phyloP scores from a whole-genome alignment of 2,113 vertebrate genomes.

The Lipotes vexillifer region DNA sequence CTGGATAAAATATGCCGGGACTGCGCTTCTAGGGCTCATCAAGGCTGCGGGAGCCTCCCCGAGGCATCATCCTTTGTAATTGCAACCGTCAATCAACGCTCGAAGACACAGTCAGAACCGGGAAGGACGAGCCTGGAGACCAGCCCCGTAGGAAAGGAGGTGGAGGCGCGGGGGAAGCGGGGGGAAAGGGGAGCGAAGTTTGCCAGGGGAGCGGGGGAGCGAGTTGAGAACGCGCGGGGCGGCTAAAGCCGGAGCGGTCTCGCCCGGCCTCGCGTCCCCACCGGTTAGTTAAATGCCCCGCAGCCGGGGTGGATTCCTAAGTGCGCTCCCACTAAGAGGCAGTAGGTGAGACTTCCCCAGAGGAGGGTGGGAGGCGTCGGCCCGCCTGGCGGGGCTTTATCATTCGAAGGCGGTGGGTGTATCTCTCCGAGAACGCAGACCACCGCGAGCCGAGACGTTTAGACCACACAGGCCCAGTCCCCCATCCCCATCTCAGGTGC shows the following conservation, averaged over 20 bases:
- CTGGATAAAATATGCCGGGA: constrained; percentile 76
- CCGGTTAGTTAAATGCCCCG: not conserved
- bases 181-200: constrained; percentile 56
- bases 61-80: constrained; percentile 80
- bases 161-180: constrained; percentile 37
- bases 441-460: fast-evolving
- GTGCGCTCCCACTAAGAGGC: too few relatives aligned
- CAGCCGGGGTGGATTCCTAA: not conserved
- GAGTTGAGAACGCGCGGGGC: not conserved
- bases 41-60: constrained; percentile 80
- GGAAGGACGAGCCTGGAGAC: constrained; percentile 73
- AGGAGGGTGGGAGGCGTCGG: not conserved
- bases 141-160: constrained; percentile 32
- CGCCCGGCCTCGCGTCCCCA: too few relatives aligned
- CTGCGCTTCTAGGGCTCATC: constrained; percentile 70
- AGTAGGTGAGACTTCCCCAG: not conserved
- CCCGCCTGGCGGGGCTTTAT: too few relatives aligned
- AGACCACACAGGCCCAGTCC: not conserved
- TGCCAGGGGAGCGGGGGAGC: not conserved
- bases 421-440: not conserved
- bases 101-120: constrained; percentile 75
- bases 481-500: not conserved
- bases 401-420: not conserved
- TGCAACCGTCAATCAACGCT: constrained; percentile 82
- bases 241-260: not conserved